Percentiles rank a stretch among this genome's conserved stretches.
Evolutionary conservation across 2,888 invertebrate genomes (phyloP).

Genomic region (Athripsodes cinereus): DNA sequence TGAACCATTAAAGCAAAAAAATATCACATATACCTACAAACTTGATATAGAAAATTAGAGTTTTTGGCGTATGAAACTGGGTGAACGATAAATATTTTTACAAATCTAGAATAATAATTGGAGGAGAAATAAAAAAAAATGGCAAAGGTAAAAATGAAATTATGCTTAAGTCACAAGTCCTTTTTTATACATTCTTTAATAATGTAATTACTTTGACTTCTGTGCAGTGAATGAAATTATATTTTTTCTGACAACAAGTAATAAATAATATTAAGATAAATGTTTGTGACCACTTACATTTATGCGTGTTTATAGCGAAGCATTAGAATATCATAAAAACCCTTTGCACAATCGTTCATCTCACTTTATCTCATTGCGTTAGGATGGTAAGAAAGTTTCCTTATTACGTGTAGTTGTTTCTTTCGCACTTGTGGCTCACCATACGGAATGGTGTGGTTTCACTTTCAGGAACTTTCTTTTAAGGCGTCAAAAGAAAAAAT

Average conservation of each 20-base stretch:
- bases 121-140: too few relatives aligned
- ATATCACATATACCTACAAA: too few relatives aligned
- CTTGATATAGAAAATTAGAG: too few relatives aligned
- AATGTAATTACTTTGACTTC: too few relatives aligned
- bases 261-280: not conserved
- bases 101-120: too few relatives aligned
- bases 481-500: not conserved
- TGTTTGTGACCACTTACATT: not conserved
- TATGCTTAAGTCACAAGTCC: too few relatives aligned
- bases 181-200: too few relatives aligned
- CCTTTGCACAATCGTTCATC: conserved; percentile 3
- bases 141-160: too few relatives aligned
- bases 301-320: conserved; percentile 9
- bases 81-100: too few relatives aligned
- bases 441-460: conserved; percentile 5
- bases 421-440: not conserved
- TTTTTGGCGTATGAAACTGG: too few relatives aligned
- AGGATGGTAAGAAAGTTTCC: conserved; percentile 7
- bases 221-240: not conserved
- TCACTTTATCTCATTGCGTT: not conserved
- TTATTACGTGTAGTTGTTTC: not conserved
- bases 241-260: not conserved
- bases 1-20: too few relatives aligned
- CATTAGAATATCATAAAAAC: not conserved
- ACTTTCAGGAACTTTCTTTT: conserved; percentile 16